phyloP scores from a whole-genome alignment of 2,113 vertebrate genomes.

The Catharus fuscescens region DNA sequence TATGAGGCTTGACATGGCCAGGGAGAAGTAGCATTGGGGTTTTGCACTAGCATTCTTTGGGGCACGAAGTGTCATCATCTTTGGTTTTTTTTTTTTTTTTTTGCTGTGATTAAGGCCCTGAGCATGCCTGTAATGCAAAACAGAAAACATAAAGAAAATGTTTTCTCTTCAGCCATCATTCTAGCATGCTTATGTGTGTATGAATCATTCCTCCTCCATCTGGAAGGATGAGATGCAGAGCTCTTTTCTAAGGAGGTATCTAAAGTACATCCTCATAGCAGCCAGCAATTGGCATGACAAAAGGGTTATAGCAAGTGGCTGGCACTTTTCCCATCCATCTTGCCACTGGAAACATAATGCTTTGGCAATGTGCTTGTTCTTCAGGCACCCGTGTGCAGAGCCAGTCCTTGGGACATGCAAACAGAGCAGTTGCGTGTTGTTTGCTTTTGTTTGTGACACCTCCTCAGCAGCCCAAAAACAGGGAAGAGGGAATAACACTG shows the following conservation, averaged over 20 bases:
- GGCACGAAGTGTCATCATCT: neutral
- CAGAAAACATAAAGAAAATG: slow-evolving; percentile 50
- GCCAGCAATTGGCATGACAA: slow-evolving; percentile 58
- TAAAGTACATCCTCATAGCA: slow-evolving; percentile 36
- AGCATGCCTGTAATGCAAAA: slow-evolving; percentile 14
- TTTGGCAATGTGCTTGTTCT: slow-evolving; percentile 27
- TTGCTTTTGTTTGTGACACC: neutral
- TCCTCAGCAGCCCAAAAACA: neutral
- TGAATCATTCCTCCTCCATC: slow-evolving; percentile 61
- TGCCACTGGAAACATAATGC: slow-evolving; percentile 48
- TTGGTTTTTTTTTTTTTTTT: neutral
- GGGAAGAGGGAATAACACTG: neutral
- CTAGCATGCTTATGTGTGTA: slow-evolving; percentile 8
- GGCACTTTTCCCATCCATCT: slow-evolving; percentile 42
- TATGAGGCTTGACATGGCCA: neutral
- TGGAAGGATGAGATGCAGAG: slow-evolving; percentile 60
- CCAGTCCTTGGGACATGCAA: neutral
- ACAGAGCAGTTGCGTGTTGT: neutral
- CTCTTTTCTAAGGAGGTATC: slow-evolving; percentile 47
- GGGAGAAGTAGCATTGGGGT: neutral
- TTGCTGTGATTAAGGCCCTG: neutral
- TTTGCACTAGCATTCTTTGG: neutral
- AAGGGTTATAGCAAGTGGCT: slow-evolving; percentile 52
- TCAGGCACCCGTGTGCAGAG: neutral
- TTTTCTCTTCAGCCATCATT: slow-evolving; percentile 48